Evolutionary conservation across 2,888 invertebrate species (phyloP).

Genomic region (Macrophya alboannulata): DNA sequence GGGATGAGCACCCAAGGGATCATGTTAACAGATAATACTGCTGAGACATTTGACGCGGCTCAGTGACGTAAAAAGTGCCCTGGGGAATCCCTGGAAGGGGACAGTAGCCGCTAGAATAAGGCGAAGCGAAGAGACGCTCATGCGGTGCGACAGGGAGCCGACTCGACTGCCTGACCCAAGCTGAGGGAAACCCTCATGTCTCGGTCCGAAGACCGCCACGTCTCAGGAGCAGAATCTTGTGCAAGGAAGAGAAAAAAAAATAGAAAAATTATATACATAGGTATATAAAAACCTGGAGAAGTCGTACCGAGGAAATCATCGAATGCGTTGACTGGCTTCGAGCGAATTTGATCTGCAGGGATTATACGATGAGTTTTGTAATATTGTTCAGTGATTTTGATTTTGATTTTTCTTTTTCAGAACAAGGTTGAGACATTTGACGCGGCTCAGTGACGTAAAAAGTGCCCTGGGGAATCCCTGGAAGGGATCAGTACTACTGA

Average conservation of each 20-base stretch:
- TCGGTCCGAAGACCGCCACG: slow-evolving; percentile 1
- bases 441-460: slow-evolving; percentile 62
- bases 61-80: slow-evolving; percentile 65
- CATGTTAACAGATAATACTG: slow-evolving; percentile 67
- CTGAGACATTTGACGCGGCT: slow-evolving; percentile 56
- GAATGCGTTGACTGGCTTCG: neutral
- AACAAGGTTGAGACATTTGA: slow-evolving; percentile 20
- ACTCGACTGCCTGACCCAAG: slow-evolving; percentile 45
- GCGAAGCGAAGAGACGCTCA: slow-evolving; percentile 60
- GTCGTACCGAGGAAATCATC: neutral
- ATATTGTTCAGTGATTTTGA: neutral
- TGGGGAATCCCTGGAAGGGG: slow-evolving; percentile 59
- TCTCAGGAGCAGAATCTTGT: neutral
- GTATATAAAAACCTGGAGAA: neutral
- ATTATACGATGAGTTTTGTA: neutral
- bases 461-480: slow-evolving; percentile 62
- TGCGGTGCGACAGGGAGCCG: slow-evolving; percentile 53
- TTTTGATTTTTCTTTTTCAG: neutral
- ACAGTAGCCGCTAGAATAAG: slow-evolving; percentile 56
- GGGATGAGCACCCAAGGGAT: slow-evolving; percentile 66
- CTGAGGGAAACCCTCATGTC: slow-evolving; percentile 26
- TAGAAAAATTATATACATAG: neutral
- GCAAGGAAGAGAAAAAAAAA: neutral
- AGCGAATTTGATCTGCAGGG: neutral
- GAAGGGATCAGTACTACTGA: slow-evolving; percentile 57